These are phyloP conservation scores for Archaeoteleia sp. DNA, from an alignment of 2,888 invertebrate genomes.

Conservation along the genomic window DNA sequence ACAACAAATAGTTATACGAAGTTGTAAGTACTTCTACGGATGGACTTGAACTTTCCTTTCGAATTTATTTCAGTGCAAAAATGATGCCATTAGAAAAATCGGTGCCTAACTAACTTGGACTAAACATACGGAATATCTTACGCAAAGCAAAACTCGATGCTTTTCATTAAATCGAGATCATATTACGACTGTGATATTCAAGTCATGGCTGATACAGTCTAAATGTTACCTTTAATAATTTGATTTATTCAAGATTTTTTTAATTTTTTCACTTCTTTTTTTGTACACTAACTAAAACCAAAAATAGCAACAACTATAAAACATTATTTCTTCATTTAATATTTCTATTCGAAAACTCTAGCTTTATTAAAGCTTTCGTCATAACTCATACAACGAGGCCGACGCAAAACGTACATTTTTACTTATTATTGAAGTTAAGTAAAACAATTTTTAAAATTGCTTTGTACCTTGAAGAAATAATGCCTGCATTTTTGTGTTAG, in stretches of 20 bases:
- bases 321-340: too few relatives aligned
- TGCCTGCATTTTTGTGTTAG: conserved; percentile 1
- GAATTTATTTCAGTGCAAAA: conserved; percentile 34
- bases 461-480: too few relatives aligned
- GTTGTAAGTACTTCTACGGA: too few relatives aligned
- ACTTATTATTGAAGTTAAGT: too few relatives aligned
- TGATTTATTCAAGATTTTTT: conserved; percentile 9
- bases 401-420: too few relatives aligned
- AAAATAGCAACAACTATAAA: too few relatives aligned
- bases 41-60: neutral
- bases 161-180: conserved; percentile 46
- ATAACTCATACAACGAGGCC: too few relatives aligned
- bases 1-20: too few relatives aligned
- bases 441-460: too few relatives aligned
- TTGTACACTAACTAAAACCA: too few relatives aligned
- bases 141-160: conserved; percentile 39
- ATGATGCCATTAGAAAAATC: conserved; percentile 41
- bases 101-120: conserved; percentile 48
- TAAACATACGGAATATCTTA: conserved; percentile 46
- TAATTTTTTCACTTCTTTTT: neutral
- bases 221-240: conserved; percentile 35
- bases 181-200: conserved; percentile 37
- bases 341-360: too few relatives aligned
- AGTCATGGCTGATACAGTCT: conserved; percentile 48
- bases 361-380: too few relatives aligned